phyloP scores from a whole-genome alignment of 2,888 invertebrate species.

The Conus canariensis region DNA sequence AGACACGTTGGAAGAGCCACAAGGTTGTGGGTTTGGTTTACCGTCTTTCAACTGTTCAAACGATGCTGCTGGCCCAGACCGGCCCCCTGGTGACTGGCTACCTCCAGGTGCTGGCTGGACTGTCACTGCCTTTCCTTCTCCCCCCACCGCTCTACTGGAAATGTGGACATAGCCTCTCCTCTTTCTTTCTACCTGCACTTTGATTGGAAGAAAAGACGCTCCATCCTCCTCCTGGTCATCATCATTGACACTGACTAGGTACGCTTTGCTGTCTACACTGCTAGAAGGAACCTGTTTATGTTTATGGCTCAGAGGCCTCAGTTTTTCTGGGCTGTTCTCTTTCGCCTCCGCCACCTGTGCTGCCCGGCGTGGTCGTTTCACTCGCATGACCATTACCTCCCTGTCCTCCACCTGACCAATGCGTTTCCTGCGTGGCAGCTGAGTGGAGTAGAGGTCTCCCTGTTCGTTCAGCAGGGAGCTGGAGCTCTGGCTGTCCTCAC shows the following conservation, averaged over 20 bases:
- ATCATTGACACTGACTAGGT: not conserved
- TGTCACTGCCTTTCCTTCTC: not conserved
- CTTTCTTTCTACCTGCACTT: not conserved
- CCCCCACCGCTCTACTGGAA: not conserved
- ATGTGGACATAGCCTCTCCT: not conserved
- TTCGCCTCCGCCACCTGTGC: not conserved
- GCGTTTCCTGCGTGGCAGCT: constrained; percentile 42
- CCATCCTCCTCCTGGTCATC: not conserved
- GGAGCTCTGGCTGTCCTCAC: constrained; percentile 56
- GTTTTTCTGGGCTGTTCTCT: not conserved
- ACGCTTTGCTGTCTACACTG: not conserved
- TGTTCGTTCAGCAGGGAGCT: constrained; percentile 56
- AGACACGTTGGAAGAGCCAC: not conserved
- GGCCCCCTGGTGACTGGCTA: not conserved
- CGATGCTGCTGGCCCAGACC: not conserved
- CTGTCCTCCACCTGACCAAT: too few relatives aligned
- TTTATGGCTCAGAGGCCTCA: not conserved
- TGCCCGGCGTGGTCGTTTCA: not conserved
- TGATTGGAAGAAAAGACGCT: not conserved
- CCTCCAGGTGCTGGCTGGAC: not conserved
- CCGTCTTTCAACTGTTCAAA: not conserved
- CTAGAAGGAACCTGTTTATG: not conserved
- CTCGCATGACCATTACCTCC: not conserved
- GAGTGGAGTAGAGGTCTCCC: constrained; percentile 61
- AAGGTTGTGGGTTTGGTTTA: not conserved